A percentile compares a stretch with the other conserved stretches of the same genome.
phyloP scores from a whole-genome alignment of 2,113 vertebrate genomes.

The Sinosuthora webbiana region DNA sequence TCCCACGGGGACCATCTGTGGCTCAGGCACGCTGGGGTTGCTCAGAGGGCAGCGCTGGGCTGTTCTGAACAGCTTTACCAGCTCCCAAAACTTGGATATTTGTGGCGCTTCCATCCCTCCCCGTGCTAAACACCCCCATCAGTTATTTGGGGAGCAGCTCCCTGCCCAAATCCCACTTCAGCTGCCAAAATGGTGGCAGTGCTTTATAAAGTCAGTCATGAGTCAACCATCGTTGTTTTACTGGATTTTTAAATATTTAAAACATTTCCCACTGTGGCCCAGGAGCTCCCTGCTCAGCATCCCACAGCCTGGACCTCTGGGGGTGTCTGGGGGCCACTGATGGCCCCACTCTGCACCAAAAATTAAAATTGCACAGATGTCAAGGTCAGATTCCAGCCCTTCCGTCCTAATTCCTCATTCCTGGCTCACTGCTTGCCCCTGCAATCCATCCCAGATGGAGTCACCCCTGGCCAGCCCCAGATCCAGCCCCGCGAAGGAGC shows the following conservation, averaged over 20 bases:
- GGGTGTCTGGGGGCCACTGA: not conserved
- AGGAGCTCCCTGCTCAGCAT: not conserved
- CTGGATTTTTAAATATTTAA: not conserved
- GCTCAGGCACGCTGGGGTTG: accelerated
- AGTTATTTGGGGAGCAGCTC: not conserved
- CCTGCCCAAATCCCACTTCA: not conserved
- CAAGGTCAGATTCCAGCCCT: not conserved
- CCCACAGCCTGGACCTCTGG: not conserved
- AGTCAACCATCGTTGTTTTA: not conserved
- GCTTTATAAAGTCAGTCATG: not conserved
- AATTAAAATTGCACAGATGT: not conserved
- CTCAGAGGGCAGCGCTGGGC: not conserved
- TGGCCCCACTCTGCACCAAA: not conserved
- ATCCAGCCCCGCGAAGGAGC: not conserved
- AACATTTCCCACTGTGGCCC: not conserved
- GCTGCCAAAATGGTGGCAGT: not conserved
- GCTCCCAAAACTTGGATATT: not conserved
- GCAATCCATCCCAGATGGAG: not conserved
- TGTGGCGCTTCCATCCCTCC: not conserved
- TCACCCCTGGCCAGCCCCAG: not conserved
- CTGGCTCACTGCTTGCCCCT: not conserved
- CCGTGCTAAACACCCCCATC: not conserved
- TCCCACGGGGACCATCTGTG: not conserved
- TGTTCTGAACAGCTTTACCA: too few species aligned
- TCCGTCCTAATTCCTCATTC: not conserved